A percentile compares a stretch with the other conserved stretches of the same genome.
phyloP scores from a whole-genome alignment of 2,113 vertebrate species.

The Canis aureus region DNA sequence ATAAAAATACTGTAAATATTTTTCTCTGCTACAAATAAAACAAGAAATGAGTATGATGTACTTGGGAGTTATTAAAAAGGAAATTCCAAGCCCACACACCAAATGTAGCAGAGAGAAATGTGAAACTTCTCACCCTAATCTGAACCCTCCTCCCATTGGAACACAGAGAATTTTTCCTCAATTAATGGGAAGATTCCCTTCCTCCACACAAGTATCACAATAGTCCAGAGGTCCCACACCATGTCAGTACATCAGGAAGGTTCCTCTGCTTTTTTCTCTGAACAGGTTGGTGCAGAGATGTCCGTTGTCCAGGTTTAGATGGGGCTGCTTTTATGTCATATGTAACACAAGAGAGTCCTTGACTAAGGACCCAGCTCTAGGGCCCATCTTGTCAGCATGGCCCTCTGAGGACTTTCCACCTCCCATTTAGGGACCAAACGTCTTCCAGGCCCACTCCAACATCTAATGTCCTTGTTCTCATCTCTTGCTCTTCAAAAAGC shows the following conservation, averaged over 20 bases:
- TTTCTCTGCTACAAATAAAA: slow-evolving; percentile 28
- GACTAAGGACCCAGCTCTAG: rapidly evolving
- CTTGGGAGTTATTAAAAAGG: not conserved
- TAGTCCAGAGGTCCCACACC: not conserved
- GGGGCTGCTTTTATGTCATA: not conserved
- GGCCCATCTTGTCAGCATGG: not conserved
- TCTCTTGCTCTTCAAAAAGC: not conserved
- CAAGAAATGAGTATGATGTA: not conserved
- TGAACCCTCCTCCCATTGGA: not conserved
- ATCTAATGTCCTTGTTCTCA: not conserved
- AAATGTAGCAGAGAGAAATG: not conserved
- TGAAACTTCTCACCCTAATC: not conserved
- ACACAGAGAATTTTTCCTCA: not conserved
- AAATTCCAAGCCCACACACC: not conserved
- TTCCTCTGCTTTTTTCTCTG: not conserved
- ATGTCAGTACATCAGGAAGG: not conserved
- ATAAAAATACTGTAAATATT: not conserved
- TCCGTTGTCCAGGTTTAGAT: not conserved
- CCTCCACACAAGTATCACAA: not conserved
- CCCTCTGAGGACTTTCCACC: not conserved
- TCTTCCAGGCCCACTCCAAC: not conserved
- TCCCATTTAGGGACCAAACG: not conserved
- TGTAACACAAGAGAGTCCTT: not conserved
- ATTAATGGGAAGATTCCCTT: not conserved
- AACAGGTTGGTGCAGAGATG: not conserved